These are phyloP conservation scores for Calypte anna DNA, from an alignment of 2,113 vertebrate genomes.

Conservation along the genomic window DNA sequence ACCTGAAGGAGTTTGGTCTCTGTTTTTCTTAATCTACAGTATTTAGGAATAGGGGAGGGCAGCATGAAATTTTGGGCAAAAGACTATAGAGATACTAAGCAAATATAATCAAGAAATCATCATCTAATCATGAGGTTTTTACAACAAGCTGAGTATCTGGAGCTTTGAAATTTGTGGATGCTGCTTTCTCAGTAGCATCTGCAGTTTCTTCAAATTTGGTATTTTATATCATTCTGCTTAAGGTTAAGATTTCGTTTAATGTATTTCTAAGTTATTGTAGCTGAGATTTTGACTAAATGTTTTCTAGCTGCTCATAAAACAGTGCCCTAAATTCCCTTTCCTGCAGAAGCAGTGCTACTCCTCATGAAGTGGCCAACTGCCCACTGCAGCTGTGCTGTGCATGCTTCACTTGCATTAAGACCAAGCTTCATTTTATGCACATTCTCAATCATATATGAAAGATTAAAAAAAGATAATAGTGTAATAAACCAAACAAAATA, in stretches of 20 bases:
- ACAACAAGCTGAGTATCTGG: background rate
- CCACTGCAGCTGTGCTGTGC: constrained; percentile 4
- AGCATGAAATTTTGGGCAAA: background rate
- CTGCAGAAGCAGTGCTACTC: constrained; percentile 4
- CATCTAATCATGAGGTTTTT: background rate
- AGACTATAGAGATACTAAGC: background rate
- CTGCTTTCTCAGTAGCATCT: background rate
- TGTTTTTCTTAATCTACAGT: background rate
- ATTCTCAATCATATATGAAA: background rate
- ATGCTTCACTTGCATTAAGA: constrained; percentile 42
- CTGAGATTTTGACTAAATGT: background rate
- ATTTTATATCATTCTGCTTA: background rate
- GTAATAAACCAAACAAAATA: background rate
- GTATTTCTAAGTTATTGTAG: background rate
- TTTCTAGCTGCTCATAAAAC: background rate
- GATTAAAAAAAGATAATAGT: background rate
- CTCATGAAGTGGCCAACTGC: constrained; percentile 25
- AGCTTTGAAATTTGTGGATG: background rate
- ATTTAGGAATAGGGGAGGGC: background rate
- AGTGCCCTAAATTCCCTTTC: constrained; percentile 21
- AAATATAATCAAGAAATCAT: background rate
- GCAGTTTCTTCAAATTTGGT: background rate
- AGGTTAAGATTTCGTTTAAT: background rate
- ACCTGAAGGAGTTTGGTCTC: background rate
- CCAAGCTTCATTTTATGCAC: background rate